Base-by-base conservation (phyloP, 2,888 invertebrate species). In the Habrosyne pyritoides region DNA sequence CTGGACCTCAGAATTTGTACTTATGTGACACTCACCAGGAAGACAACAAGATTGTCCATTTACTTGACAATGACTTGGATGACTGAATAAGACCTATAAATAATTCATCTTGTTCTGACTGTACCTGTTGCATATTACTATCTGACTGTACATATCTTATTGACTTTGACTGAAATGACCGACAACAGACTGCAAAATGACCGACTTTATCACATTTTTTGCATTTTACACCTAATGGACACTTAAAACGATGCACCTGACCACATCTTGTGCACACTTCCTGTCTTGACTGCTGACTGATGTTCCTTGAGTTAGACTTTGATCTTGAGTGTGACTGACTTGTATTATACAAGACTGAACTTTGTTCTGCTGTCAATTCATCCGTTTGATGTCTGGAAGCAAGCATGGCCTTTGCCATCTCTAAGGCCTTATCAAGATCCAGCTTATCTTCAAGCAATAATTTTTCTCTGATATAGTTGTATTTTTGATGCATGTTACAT, bases 401-500 rank as follows among this genome's bases (percentile, higher is more conserved):
- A 18, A 54, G 42, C 24, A 58, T 33, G 6, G 58, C 46, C 50
- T 54, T 58, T 28, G 53, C 26, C 33, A 54, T 47, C 21, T 28
- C n/a, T 24, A 48, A 22, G 24, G 58, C 53, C 18, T 55, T 55
- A 22, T 58, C 58, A 47, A 58, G 52, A 50, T 52, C n/a, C 1
- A 58, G 46, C 46, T 54, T 47, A 22, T 58, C 58, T 52, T 58
- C 53, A n/a, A 58, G 49, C 28, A 58, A 53, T 21, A 58, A 53
- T 56, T 56, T 62, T 55, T 57, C 56, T 57, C 55, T 55, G 21
- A 62, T 54, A 47, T 21, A 59, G 21, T 60, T 57, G 46, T 59
- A 60, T 50, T 57, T 62, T 50, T 59, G 52, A 60, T 62, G 59
- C 55, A 62, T 52, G 53, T 62, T 59, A 36, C 61, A 62, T 36